phyloP scores from a whole-genome alignment of 2,113 vertebrate species.

The Irena cyanogastra region DNA sequence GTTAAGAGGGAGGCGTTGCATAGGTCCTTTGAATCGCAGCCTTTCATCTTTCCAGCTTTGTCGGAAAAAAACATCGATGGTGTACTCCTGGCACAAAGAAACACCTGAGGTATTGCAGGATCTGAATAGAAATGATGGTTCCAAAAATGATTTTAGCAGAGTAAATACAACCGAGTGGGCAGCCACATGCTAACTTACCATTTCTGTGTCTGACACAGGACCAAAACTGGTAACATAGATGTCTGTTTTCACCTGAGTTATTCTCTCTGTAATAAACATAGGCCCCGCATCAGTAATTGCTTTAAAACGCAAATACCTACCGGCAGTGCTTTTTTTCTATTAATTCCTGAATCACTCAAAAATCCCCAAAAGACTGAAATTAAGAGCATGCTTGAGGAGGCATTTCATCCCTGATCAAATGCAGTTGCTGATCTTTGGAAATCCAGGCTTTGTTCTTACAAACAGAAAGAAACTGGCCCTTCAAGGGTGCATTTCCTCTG shows the following conservation, averaged over 20 bases:
- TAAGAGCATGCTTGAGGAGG: neutral
- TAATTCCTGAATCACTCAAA: neutral
- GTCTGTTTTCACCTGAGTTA: slow-evolving; percentile 96
- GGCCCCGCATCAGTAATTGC: neutral
- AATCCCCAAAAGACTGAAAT: neutral
- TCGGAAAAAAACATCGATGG: slow-evolving; percentile 97
- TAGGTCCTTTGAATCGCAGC: slow-evolving; percentile 91
- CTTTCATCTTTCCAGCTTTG: slow-evolving; percentile 98
- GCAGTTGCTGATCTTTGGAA: neutral
- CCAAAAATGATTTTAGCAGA: neutral
- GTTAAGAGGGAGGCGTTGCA: slow-evolving; percentile 91
- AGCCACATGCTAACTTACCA: slow-evolving; percentile 75
- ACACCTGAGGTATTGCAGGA: neutral
- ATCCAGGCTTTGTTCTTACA: neutral
- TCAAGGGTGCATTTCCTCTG: neutral
- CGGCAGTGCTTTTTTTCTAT: neutral
- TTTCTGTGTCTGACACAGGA: slow-evolving; percentile 94
- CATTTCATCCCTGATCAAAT: neutral
- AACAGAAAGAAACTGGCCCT: neutral
- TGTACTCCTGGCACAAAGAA: slow-evolving; percentile 85
- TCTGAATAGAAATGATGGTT: neutral
- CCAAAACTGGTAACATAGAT: slow-evolving; percentile 98
- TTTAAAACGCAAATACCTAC: neutral
- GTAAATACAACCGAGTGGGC: neutral
- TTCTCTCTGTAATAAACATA: slow-evolving; percentile 82